These are phyloP conservation scores for Ailuropoda melanoleuca DNA, from an alignment of 2,113 vertebrate species.

Conservation along the genomic window DNA sequence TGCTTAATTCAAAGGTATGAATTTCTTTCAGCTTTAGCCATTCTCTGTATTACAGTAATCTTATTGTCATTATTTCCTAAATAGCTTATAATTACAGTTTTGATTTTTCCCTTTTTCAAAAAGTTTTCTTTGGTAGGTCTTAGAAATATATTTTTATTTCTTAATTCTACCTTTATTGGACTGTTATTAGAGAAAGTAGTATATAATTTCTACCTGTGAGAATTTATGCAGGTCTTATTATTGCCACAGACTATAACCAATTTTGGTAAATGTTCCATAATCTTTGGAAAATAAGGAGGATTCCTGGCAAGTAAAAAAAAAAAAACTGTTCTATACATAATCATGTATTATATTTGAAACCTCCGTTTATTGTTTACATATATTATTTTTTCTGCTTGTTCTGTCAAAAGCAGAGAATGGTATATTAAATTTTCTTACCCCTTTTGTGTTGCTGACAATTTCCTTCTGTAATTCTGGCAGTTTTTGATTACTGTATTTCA, in stretches of 20 bases:
- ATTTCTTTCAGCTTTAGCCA: background rate
- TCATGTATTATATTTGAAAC: background rate
- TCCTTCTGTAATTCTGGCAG: slow-evolving; percentile 3
- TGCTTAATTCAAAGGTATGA: background rate
- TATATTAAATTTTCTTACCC: slow-evolving; percentile 20
- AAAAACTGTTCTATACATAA: background rate
- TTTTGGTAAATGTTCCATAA: slow-evolving; percentile 43
- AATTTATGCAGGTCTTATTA: slow-evolving; percentile 8
- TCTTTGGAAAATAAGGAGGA: slow-evolving; percentile 40
- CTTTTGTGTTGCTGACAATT: slow-evolving; percentile 17
- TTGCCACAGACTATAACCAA: slow-evolving; percentile 6
- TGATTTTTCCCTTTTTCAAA: slow-evolving; percentile 43
- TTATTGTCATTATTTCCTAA: slow-evolving; percentile 49
- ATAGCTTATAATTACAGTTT: slow-evolving; percentile 34
- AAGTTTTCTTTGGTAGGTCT: background rate
- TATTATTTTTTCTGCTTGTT: background rate
- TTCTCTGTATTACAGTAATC: slow-evolving; percentile 7
- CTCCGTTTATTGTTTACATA: background rate
- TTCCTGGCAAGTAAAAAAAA: background rate
- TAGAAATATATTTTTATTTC: slow-evolving; percentile 8
- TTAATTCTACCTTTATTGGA: slow-evolving; percentile 39
- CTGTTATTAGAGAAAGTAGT: background rate
- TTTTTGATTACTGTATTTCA: slow-evolving; percentile 20
- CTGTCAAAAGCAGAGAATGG: background rate
- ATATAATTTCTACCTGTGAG: slow-evolving; percentile 38